Percentiles rank a stretch among this genome's conserved stretches.
Conservation (phyloP, 2,797 vertebrate species). For the Oreortyx pictus region DNA sequence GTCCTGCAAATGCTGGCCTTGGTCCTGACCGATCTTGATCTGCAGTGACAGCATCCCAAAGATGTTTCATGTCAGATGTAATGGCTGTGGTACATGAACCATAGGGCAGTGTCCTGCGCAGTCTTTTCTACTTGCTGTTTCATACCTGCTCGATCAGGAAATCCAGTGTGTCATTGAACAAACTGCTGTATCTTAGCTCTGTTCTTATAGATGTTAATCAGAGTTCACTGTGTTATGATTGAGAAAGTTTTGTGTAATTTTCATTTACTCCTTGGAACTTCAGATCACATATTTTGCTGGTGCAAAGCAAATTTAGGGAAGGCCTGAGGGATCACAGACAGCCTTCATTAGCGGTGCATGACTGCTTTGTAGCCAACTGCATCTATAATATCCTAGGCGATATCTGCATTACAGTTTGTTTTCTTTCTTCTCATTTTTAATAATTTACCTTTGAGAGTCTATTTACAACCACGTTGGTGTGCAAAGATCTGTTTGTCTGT, state of each 20-base stretch:
- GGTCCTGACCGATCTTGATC: background rate
- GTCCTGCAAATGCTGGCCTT: background rate
- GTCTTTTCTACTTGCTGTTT: background rate
- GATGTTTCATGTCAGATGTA: background rate
- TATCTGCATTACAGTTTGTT: slow-evolving; percentile 66
- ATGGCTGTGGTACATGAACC: background rate
- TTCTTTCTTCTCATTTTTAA: slow-evolving; percentile 76
- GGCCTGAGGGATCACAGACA: slow-evolving; percentile 70
- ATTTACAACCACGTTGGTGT: slow-evolving; percentile 55
- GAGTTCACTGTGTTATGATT: slow-evolving; percentile 26
- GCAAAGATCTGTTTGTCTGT: slow-evolving; percentile 75
- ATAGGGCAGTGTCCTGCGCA: background rate
- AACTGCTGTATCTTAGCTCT: slow-evolving; percentile 11
- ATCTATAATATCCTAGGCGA: slow-evolving; percentile 74
- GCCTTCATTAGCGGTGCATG: slow-evolving; percentile 69
- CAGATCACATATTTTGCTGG: slow-evolving; percentile 67
- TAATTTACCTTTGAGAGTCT: slow-evolving; percentile 79
- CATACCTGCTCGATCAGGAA: background rate
- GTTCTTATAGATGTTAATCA: slow-evolving; percentile 68
- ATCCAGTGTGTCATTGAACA: slow-evolving; percentile 15
- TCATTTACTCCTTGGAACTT: slow-evolving; percentile 4
- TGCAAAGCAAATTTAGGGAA: slow-evolving; percentile 69
- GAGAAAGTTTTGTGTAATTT: background rate
- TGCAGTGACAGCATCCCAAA: background rate
- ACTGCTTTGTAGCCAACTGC: slow-evolving; percentile 71